Base-by-base conservation (phyloP, 2,888 invertebrate species). In the Microdon myrmicae region DNA sequence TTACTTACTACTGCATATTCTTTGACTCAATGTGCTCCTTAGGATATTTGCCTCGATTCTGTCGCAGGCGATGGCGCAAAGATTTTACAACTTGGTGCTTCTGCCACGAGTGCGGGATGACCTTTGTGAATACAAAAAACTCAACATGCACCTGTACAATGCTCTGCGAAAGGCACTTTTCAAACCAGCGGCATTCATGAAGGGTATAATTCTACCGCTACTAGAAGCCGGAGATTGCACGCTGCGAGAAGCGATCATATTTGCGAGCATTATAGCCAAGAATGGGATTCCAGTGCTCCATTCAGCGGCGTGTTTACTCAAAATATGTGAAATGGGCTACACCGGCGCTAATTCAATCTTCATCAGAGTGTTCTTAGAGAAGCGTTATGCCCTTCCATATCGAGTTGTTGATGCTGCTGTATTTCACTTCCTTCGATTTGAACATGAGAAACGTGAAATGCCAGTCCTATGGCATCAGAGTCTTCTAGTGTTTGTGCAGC, bases 401-500 rank as follows among this genome's bases (percentile, higher is more conserved):
- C 84, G 93, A 71, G 98, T 96, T 1, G 87, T 98, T 3, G 98
- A 99, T 82, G 93, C 92, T 8, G 87, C 95, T 4, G 95, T 97
- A 2, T 91, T 92, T 75, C 97, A 98, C 79, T 98, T 97, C 78
- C 76, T 96, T 22, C 88, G 90, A 74, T 96, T 97, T 79, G 87
- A 90, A 76, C 83, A 83, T 67, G 96, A 97, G 74, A 81, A 82
- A 38, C 85, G 96, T 48, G 87, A 87, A 69, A 82, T 99, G 74
- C 98, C 99, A 1, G 96, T 98, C 3, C 79, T 98, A 54, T 99
- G 98, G 99, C 97, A 99, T 80, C 98, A 98, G 79, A 87, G 94
- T 28, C 82, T 99, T 25, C 81, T 99, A 45, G 91, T 95, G 3
- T 96, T 99, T 82, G 90, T 90, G 1, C 96, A 98, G 80, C 85